Base-by-base conservation (phyloP, 2,888 invertebrate species). In the Physocephala rufipes region DNA sequence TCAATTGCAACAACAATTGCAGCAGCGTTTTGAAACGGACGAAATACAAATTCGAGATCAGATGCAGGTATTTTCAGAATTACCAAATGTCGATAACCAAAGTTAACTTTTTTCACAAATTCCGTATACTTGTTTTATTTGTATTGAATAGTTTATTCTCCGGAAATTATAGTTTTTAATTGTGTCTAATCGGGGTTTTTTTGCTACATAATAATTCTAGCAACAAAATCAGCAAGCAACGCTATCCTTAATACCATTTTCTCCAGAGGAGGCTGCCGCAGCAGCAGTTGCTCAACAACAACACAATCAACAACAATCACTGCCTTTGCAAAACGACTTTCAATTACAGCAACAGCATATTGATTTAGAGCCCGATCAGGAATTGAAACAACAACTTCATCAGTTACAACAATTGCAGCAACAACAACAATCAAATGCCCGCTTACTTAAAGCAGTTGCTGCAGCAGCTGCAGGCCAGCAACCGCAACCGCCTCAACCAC, bases 1-100 rank as follows among this genome's bases (percentile, higher is more conserved):
- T 75, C 85, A 87, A 69, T 81, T 88, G 77, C 88, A 88, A 76
- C 86, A 87, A 67, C 87, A 86, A 69, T 80, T 86, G 43, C 84
- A 85, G 69, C 86, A 87, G 74, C 85, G 86, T 64, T 82, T 85
- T 64, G 81, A 82, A 67, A 82, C 82, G 72, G 87, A 87, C 77
- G 87, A 86, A 74, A 82, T 86, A 74, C 86, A 85, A 77, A 86
- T 86, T 77, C 85, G 87, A 71, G 85, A 83, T 67, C 84, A 85
- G 79, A 74, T 85, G 74, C 86, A 86, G 82, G 85, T 85, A 76
- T 71, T 73, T 74, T 19, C 53, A 59, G 21, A 26, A 1, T n/a
- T n/a, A n/a, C n/a, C n/a, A n/a, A n/a, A n/a, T n/a, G n/a, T n/a
- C n/a, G n/a, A n/a, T n/a, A n/a, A n/a, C n/a, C n/a, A n/a, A n/a